These are phyloP conservation scores for Harmothoe impar DNA, from an alignment of 2,888 invertebrate genomes.

Conservation along the genomic window DNA sequence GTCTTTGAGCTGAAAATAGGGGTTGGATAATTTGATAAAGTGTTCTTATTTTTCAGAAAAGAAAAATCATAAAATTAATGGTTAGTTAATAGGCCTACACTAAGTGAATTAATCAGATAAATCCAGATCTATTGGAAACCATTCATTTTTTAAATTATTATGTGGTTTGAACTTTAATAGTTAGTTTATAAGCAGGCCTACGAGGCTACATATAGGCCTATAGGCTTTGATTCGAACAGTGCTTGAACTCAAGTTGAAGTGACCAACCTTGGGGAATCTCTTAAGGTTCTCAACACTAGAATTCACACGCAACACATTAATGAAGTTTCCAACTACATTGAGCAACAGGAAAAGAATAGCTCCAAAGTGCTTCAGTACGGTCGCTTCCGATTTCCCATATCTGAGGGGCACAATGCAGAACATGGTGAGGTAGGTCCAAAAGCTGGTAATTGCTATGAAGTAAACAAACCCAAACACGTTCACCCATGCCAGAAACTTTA, in stretches of 20 bases:
- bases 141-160: too few species aligned
- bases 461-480: constrained; percentile 49
- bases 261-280: constrained; percentile 24
- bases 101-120: too few species aligned
- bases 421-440: constrained; percentile 67
- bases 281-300: constrained; percentile 65
- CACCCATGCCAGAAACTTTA: constrained; percentile 27
- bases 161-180: too few species aligned
- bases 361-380: constrained; percentile 61
- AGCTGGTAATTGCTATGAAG: constrained; percentile 67
- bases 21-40: background rate
- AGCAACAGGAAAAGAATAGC: constrained; percentile 68
- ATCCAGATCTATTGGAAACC: too few species aligned
- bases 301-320: constrained; percentile 67
- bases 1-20: constrained; percentile 48
- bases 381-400: constrained; percentile 59
- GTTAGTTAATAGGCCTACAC: too few species aligned
- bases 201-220: too few species aligned
- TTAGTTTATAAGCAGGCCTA: too few species aligned
- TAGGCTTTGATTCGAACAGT: too few species aligned
- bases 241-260: too few species aligned
- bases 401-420: constrained; percentile 70
- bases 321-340: constrained; percentile 72
- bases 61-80: background rate
- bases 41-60: background rate